phyloP scores from a whole-genome alignment of 2,113 vertebrate genomes.

The Oenanthe melanoleuca region DNA sequence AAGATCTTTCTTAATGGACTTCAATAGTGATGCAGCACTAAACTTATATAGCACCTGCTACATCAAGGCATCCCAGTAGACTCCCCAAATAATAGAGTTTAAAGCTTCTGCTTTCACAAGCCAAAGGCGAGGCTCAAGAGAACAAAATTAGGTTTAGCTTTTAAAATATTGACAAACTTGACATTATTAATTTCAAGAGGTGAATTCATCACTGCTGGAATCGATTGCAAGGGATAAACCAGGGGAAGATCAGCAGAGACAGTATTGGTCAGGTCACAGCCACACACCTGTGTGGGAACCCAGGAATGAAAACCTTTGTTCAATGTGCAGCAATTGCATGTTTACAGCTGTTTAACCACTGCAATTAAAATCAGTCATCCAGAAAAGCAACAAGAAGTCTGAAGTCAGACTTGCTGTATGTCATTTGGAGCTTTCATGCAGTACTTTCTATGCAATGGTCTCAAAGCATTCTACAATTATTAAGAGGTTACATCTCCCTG shows the following conservation, averaged over 20 bases:
- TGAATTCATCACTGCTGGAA: constrained; percentile 23
- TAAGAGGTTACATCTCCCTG: not conserved
- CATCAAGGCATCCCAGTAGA: constrained; percentile 42
- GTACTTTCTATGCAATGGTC: not conserved
- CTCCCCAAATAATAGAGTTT: constrained; percentile 60
- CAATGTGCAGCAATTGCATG: not conserved
- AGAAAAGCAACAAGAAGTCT: not conserved
- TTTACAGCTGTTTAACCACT: not conserved
- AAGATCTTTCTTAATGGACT: constrained; percentile 60
- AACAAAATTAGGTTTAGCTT: constrained; percentile 40
- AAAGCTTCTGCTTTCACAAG: constrained; percentile 47
- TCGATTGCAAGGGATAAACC: not conserved
- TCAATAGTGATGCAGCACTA: constrained; percentile 38
- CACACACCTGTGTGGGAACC: not conserved
- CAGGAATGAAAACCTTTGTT: not conserved
- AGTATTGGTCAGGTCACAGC: not conserved
- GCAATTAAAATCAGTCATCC: constrained; percentile 14
- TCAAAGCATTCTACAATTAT: not conserved
- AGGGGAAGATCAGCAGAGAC: not conserved
- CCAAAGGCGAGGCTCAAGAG: constrained; percentile 52
- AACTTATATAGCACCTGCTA: constrained; percentile 59
- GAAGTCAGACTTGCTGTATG: not conserved
- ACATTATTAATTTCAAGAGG: constrained; percentile 54
- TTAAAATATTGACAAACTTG: constrained; percentile 61
- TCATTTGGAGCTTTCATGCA: not conserved